These are phyloP conservation scores for Macropodus opercularis DNA, from an alignment of 2,797 vertebrate species.

Conservation along the genomic window DNA sequence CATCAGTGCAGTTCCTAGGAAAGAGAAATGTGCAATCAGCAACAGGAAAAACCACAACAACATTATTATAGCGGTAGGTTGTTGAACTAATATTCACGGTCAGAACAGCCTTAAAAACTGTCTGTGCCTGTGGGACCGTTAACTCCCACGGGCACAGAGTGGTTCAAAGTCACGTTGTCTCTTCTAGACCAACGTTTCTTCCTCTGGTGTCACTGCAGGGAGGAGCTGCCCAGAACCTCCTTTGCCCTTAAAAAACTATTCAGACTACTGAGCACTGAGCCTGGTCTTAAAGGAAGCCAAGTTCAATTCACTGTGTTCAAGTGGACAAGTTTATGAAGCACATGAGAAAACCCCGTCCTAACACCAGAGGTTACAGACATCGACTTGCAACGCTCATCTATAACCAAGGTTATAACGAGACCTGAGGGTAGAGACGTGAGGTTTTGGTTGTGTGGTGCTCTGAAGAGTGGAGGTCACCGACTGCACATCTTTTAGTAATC, in stretches of 20 bases:
- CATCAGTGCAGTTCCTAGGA: constrained; percentile 90
- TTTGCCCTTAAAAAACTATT: constrained; percentile 43
- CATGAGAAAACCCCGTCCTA: constrained; percentile 3
- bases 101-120: not conserved
- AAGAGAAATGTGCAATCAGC: constrained; percentile 21
- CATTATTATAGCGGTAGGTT: not conserved
- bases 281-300: constrained; percentile 27
- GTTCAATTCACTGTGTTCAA: constrained; percentile 29
- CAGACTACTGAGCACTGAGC: constrained; percentile 25
- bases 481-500: constrained; percentile 3
- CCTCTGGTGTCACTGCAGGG: constrained; percentile 25
- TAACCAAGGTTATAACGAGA: constrained; percentile 50
- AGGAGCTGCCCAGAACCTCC: constrained; percentile 43
- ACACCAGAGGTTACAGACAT: constrained; percentile 34
- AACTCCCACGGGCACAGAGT: constrained; percentile 59
- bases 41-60: constrained; percentile 26
- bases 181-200: constrained; percentile 47
- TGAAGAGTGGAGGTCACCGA: constrained; percentile 19
- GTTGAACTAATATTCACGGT: not conserved
- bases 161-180: constrained; percentile 39
- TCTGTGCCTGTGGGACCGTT: constrained; percentile 32
- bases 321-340: constrained; percentile 20
- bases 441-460: constrained; percentile 44
- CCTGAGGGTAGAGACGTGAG: constrained; percentile 29
- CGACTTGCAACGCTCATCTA: constrained; percentile 43